Base-by-base conservation (phyloP, 2,797 vertebrate genomes). In the Thaleichthys pacificus region DNA sequence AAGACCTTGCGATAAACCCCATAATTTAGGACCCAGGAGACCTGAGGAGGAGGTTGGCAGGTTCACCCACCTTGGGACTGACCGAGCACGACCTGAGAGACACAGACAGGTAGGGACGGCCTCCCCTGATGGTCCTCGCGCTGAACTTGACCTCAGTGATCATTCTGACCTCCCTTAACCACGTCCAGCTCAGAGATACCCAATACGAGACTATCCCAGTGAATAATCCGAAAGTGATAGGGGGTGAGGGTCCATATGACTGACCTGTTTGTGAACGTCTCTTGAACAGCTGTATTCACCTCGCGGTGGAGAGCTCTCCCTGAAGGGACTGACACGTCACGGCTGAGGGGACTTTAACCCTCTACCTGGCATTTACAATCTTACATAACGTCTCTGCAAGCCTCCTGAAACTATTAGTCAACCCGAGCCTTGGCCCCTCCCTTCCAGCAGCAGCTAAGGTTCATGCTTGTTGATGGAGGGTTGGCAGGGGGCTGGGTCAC, bases 401-500 rank as follows among this genome's bases (percentile, higher is more conserved):
- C 6, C 68, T n/a, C 60, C 60, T 79, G 42, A 77, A 63, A 81
- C 84, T 72, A 77, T 21, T 71, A 70, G 42, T 72, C 26, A 28
- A 49, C 19, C 51, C 4, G 51, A 5, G 61, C 21, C 54, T 73
- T 30, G 62, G 73, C 75, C 79, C 74, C 82, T 82, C 80, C 81
- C 69, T 82, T 80, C 8, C 66, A 28, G 8, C 26, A 28, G 66
- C 65, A 49, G 42, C 19, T 71, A 85, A 22, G 56, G 19, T n/a
- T 58, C 17, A 21, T 22, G 19, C 9, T n/a, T 58, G 66, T 58
- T 26, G 7, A 66, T 22, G n/a, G 14, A 61, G 63, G 85, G 90
- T 91, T 90, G 42, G 42, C 88, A 88, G 79, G 78, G 86, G 89
- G 88, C 87, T 86, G 38, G 80, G 77, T 90, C 80, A 87, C 69